Base-by-base conservation (phyloP, 2,113 vertebrate genomes). In the Suricata suricatta region DNA sequence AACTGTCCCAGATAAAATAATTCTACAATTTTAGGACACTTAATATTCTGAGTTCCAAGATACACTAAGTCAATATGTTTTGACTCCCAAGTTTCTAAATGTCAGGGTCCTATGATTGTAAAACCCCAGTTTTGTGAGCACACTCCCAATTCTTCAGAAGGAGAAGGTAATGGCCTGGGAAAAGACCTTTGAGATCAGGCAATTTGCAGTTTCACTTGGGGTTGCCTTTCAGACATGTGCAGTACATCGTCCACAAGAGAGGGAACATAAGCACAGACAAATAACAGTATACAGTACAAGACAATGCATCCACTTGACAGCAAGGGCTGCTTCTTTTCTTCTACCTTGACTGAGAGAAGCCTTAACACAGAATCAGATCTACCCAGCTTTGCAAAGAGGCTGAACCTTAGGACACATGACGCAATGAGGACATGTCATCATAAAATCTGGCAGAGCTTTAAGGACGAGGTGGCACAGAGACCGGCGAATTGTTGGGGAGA, bases 221-320 rank as follows among this genome's bases (percentile, higher is more conserved):
- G 0, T 1, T 31, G 38, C 81, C 88, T 92, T 98, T 96, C 86
- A 95, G 76, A 95, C 98, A 96, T 66, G 96, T 98, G 98, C 98
- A 98, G 97, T 60, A 95, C 88, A 93, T 97, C 90, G 27, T 76
- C 93, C 95, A 96, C 95, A 94, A 95, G 52, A 38, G 41, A 27
- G 79, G 86, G 81, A 93, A 95, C 86, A 83, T 31, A 97, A 97
- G 94, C 94, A 96, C 96, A 98, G 79, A 98, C 98, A 97, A 81
- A 74, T 52, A 98, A 38, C 92, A 97, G 71, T 87, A 95, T 96
- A 98, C 98, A 97, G 96, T 98, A 98, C 98, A 97, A 89, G 98
- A 98, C 98, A 98, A 68, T 82, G 94, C 90, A 90, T 97, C 35
- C 50, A 13, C 72, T 9, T 0, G 2, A 64, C 80, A 57, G 87